phyloP scores from a whole-genome alignment of 1,140 invertebrate genomes.

The Episyrphus balteatus region DNA sequence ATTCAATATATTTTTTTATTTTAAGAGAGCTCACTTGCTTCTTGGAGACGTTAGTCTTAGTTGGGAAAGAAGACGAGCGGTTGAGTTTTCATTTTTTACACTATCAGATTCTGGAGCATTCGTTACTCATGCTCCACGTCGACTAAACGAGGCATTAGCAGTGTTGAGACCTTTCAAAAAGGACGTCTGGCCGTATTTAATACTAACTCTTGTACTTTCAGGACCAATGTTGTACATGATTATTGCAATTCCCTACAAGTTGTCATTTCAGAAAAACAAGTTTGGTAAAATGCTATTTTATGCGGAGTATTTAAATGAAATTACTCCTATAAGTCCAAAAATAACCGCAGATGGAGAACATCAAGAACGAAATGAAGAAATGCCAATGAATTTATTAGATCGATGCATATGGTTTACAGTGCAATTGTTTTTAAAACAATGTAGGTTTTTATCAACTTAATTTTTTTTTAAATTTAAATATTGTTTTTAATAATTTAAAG shows the following conservation, averaged over 20 bases:
- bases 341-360: constrained; percentile 1
- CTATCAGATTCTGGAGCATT: constrained; percentile 59
- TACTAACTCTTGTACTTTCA: constrained; percentile 40
- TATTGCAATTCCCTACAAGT: constrained; percentile 40
- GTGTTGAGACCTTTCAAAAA: constrained; percentile 55
- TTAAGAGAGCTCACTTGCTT: constrained; percentile 54
- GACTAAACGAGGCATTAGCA: constrained; percentile 55
- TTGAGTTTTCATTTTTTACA: constrained; percentile 60
- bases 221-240: constrained; percentile 43
- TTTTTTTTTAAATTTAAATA: background rate
- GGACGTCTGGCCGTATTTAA: constrained; percentile 49
- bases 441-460: constrained; percentile 33
- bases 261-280: constrained; percentile 19
- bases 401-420: constrained; percentile 56
- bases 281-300: constrained; percentile 11
- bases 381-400: constrained; percentile 41
- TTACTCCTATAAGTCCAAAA: constrained; percentile 13
- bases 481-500: constrained; percentile 5
- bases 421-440: constrained; percentile 53
- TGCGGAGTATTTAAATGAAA: constrained; percentile 29
- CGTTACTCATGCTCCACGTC: constrained; percentile 54
- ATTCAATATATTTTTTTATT: constrained; percentile 1
- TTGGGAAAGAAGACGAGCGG: constrained; percentile 50
- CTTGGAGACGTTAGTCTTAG: constrained; percentile 57
- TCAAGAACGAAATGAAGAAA: background rate